Evolutionary conservation across 2,888 invertebrate species (phyloP), one percentile per base, ranked within the genome.

Genomic region (Heteromurus nitidus): DNA sequence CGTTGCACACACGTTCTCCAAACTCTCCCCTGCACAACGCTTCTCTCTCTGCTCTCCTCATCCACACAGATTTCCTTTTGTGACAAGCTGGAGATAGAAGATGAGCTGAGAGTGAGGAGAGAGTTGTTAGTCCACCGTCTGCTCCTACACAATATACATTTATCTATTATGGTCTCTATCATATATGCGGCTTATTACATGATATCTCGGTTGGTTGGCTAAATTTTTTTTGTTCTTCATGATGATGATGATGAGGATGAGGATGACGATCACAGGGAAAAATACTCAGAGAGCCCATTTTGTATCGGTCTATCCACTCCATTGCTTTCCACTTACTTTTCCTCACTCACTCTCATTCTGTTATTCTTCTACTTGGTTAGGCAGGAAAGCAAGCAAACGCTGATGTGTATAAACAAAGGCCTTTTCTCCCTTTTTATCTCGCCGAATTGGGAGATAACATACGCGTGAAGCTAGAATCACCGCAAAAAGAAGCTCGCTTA

Each of bases 1-100:
- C 60, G 62, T 24, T 76, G 68, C 76, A 69, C 68, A 76, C 62
- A 44, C 28, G 7, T 36, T 36, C 36, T 13, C 36, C 36, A 36
- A 28, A n/a, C n/a, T n/a, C n/a, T n/a, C n/a, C n/a, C n/a, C n/a
- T n/a, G n/a, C n/a, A n/a, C n/a, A n/a, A n/a, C n/a, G n/a, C n/a
- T n/a, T n/a, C n/a, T n/a, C n/a, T n/a, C n/a, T n/a, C n/a, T n/a
- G n/a, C n/a, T n/a, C n/a, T n/a, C n/a, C n/a, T n/a, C n/a, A n/a
- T n/a, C n/a, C n/a, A n/a, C n/a, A n/a, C n/a, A n/a, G n/a, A n/a
- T n/a, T n/a, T n/a, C n/a, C n/a, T n/a, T n/a, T n/a, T n/a, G n/a
- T n/a, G n/a, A n/a, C n/a, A n/a, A n/a, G n/a, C n/a, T n/a, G n/a
- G n/a, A n/a, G n/a, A n/a, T n/a, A n/a, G n/a, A n/a, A n/a, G n/a